A percentile compares a stretch with the other conserved stretches of the same genome.
Evolutionary conservation across 2,113 vertebrate genomes (phyloP).

Genomic region (Myotis lucifugus): DNA sequence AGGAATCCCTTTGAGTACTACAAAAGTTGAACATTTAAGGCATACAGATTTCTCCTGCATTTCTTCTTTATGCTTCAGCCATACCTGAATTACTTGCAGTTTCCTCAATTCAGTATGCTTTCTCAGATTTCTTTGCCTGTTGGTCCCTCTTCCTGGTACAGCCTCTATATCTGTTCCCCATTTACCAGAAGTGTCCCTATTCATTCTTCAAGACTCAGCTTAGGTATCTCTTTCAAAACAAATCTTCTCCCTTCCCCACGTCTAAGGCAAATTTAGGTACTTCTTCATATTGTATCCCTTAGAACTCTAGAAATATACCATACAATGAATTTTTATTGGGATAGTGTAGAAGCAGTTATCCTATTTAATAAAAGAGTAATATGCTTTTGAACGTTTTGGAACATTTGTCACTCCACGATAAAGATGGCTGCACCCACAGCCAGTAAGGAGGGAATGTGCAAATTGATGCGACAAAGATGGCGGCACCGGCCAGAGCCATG

Average conservation of each 20-base stretch:
- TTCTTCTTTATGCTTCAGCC: background rate
- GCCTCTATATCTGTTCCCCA: background rate
- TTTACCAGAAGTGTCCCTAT: background rate
- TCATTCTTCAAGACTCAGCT: background rate
- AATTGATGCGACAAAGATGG: no score
- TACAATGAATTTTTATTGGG: background rate
- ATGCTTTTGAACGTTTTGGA: no score
- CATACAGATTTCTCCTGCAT: background rate
- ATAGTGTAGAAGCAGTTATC: background rate
- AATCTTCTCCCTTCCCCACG: background rate
- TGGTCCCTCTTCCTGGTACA: background rate
- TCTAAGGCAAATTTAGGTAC: background rate
- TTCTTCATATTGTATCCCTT: background rate
- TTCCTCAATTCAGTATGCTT: background rate
- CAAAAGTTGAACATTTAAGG: background rate
- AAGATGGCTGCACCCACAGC: no score
- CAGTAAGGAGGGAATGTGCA: no score
- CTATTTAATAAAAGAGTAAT: no score
- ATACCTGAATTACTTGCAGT: background rate
- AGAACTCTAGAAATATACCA: background rate
- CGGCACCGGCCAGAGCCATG: no score
- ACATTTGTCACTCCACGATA: no score
- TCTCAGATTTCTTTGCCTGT: background rate
- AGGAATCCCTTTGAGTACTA: background rate
- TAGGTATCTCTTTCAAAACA: background rate